A percentile compares a stretch with the other conserved stretches of the same genome.
phyloP scores from a whole-genome alignment of 37 sponge, comb jelly and placozoan species.

The Chondrilla cf. caribensis region DNA sequence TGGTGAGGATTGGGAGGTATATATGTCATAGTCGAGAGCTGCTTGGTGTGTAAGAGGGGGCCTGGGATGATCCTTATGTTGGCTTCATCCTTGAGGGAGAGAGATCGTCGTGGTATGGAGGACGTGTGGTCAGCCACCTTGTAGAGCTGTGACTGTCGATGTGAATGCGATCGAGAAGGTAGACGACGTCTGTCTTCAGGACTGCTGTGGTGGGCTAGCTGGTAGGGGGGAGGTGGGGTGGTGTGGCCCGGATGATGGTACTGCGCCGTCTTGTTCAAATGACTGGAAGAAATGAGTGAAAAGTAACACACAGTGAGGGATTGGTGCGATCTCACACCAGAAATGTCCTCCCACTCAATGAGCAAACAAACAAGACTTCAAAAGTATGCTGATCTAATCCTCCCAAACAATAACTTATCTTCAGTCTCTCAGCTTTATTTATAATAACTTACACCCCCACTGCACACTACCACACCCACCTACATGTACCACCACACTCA shows the following conservation, averaged over 20 bases:
- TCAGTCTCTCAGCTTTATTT: no score
- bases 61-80: neutral
- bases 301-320: neutral
- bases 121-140: constrained; percentile 52
- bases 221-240: constrained; percentile 51
- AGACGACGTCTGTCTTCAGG: constrained; percentile 14
- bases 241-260: constrained; percentile 71
- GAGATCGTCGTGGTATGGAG: constrained; percentile 66
- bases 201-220: constrained; percentile 29
- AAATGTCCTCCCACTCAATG: no score
- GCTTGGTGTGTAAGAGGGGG: constrained; percentile 50
- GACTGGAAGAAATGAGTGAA: constrained; percentile 28
- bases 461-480: neutral
- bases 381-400: neutral
- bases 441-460: neutral
- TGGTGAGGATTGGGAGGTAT: constrained; percentile 82
- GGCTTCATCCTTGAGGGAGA: constrained; percentile 61
- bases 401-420: no score
- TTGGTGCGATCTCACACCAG: neutral
- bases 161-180: constrained; percentile 64
- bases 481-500: neutral
- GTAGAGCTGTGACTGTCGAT: constrained; percentile 55
- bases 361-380: neutral
- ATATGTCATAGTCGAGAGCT: constrained; percentile 75
- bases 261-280: constrained; percentile 76